Conservation (phyloP, 1,140 invertebrate genomes). For the Pogonognathellus flavescens region DNA sequence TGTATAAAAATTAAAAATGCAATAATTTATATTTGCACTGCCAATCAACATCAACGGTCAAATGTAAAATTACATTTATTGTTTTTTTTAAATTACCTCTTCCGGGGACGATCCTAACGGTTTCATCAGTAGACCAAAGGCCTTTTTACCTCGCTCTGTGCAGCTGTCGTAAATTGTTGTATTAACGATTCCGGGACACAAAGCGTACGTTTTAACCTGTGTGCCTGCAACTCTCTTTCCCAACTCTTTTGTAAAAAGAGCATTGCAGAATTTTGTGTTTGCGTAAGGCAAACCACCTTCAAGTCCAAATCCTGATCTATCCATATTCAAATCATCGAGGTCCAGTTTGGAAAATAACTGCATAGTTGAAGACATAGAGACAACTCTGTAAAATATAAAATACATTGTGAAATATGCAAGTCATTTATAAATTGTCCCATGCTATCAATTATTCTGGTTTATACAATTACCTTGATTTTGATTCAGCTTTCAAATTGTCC, state of each 20-base stretch:
- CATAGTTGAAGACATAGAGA: neutral
- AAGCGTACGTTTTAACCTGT: slow-evolving; percentile 70
- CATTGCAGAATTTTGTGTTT: slow-evolving; percentile 69
- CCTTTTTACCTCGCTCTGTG: no score
- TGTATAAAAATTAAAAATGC: no score
- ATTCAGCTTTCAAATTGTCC: no score
- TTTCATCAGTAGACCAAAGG: no score
- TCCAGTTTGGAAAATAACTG: slow-evolving; percentile 58
- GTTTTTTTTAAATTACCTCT: no score
- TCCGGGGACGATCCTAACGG: no score
- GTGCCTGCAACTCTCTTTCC: slow-evolving; percentile 67
- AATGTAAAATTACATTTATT: no score
- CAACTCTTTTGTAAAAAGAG: slow-evolving; percentile 68
- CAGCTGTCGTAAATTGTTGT: slow-evolving; percentile 69
- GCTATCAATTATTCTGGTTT: no score
- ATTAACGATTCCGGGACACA: slow-evolving; percentile 73
- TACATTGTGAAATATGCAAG: no score
- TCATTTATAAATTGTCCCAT: no score
- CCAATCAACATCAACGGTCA: no score
- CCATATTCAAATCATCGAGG: slow-evolving; percentile 71
- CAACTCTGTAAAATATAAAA: neutral
- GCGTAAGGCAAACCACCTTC: slow-evolving; percentile 69
- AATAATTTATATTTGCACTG: no score
- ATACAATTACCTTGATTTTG: neutral
- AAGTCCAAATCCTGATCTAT: slow-evolving; percentile 57